Percentiles rank a stretch among this genome's conserved stretches.
phyloP scores from a whole-genome alignment of 2,113 vertebrate genomes.

The Rallus limicola region DNA sequence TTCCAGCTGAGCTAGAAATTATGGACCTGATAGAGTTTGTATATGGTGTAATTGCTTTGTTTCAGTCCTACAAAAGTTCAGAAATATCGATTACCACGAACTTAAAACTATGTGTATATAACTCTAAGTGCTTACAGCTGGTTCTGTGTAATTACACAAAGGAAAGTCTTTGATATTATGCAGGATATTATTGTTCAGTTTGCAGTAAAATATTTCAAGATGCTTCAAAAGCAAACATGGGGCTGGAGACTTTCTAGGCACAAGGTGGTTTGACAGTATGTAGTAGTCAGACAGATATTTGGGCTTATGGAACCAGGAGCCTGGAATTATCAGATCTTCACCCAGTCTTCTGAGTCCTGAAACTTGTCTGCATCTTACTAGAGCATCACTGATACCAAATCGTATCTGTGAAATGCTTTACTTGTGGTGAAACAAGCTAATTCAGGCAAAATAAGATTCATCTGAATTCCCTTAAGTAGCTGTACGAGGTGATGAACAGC shows the following conservation, averaged over 20 bases:
- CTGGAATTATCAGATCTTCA: not conserved
- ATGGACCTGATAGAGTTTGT: not conserved
- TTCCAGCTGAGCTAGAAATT: not conserved
- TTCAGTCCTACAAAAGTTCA: not conserved
- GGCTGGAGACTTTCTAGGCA: not conserved
- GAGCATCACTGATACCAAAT: accelerated
- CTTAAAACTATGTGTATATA: not conserved
- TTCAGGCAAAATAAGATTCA: not conserved
- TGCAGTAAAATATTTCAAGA: not conserved
- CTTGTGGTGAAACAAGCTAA: not conserved
- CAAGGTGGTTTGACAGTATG: not conserved
- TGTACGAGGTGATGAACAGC: not conserved
- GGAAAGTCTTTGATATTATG: not conserved
- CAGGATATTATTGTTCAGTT: not conserved
- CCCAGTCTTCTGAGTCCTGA: not conserved
- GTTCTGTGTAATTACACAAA: not conserved
- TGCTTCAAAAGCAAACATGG: not conserved
- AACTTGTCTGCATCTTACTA: not conserved
- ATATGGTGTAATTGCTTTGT: not conserved
- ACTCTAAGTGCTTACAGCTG: not conserved
- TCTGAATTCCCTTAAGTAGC: not conserved
- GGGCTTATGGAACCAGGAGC: not conserved
- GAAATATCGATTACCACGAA: not conserved
- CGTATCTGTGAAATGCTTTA: not conserved
- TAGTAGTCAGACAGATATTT: not conserved